Conservation (phyloP, 2,888 invertebrate genomes). For the Phortica okadai region DNA sequence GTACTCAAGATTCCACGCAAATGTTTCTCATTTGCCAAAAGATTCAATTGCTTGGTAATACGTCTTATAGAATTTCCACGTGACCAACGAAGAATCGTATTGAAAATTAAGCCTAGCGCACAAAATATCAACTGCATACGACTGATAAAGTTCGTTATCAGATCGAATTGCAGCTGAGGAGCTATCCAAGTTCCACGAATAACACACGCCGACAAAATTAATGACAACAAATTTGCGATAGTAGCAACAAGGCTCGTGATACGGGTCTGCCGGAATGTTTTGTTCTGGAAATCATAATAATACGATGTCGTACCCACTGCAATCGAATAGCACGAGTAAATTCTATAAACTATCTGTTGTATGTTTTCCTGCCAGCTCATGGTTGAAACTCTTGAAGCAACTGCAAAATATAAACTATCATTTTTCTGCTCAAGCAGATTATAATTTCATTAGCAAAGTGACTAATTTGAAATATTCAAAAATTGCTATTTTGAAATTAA, state of each 20-base stretch:
- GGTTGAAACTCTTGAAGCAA: neutral
- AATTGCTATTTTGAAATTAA: too few relatives aligned
- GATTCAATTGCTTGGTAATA: neutral
- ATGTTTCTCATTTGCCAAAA: neutral
- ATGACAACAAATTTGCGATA: neutral
- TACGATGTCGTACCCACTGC: neutral
- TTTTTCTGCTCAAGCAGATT: too few relatives aligned
- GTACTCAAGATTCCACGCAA: neutral
- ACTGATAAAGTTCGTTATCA: neutral
- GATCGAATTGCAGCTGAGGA: neutral
- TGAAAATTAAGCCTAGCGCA: neutral
- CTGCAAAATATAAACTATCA: too few relatives aligned
- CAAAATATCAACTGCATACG: neutral
- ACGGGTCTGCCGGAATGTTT: neutral
- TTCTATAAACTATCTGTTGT: neutral
- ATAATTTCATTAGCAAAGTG: too few relatives aligned
- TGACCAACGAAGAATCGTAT: neutral
- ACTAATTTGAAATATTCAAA: too few relatives aligned
- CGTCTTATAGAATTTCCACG: neutral
- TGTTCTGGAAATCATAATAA: neutral
- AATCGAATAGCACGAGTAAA: neutral
- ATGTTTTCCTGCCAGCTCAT: neutral
- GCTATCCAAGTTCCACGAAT: neutral
- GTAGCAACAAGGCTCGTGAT: neutral
- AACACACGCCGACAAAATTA: neutral